phyloP scores from a whole-genome alignment of 64 coral and sea anemone genomes.

The Acropora yongei region DNA sequence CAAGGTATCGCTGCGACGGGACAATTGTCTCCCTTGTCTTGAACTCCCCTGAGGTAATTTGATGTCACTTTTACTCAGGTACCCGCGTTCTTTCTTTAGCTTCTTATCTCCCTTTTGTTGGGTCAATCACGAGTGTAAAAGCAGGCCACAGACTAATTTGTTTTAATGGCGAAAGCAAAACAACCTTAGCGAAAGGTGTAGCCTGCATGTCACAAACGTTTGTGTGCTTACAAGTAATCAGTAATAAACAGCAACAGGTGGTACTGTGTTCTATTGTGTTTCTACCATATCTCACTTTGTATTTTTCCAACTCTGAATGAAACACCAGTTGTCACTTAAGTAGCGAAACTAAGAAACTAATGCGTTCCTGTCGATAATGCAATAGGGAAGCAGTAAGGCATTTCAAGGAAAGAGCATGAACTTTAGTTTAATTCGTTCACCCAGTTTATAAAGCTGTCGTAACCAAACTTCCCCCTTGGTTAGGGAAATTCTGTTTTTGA shows the following conservation, averaged over 20 bases:
- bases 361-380: neutral
- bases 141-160: slow-evolving; percentile 5
- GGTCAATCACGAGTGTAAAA: neutral
- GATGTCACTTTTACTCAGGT: slow-evolving; percentile 37
- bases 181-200: neutral
- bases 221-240: slow-evolving; percentile 19
- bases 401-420: neutral
- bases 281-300: neutral
- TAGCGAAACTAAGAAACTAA: neutral
- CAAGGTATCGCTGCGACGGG: neutral
- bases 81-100: slow-evolving; percentile 46
- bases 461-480: neutral
- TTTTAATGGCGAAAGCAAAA: neutral
- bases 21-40: neutral
- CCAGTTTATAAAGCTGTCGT: neutral
- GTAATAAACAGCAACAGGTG: neutral
- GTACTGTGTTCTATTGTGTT: neutral
- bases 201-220: neutral
- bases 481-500: slow-evolving; percentile 3
- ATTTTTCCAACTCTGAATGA: neutral
- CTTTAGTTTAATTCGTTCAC: neutral
- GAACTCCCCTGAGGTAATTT: slow-evolving; percentile 52
- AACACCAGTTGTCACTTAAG: neutral
- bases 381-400: neutral
- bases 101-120: slow-evolving; percentile 29